These are phyloP conservation scores for Strigamia transsilvanica DNA, from an alignment of 2,888 invertebrate species.

Conservation along the genomic window DNA sequence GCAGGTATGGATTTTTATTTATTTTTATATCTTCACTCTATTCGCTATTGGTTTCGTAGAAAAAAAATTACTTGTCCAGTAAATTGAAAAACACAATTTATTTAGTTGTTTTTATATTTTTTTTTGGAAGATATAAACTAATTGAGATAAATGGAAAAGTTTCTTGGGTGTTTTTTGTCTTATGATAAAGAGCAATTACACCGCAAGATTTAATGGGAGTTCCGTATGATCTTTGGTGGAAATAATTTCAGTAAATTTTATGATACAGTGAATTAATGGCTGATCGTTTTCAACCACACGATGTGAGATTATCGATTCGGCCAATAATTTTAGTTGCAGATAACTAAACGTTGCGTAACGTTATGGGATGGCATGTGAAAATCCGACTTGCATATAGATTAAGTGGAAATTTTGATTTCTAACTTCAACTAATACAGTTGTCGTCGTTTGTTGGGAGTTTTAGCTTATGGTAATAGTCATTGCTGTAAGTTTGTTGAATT, in stretches of 20 bases:
- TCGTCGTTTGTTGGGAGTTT: no score
- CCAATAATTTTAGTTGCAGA: no score
- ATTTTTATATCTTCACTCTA: not conserved
- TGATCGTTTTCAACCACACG: no score
- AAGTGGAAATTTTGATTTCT: no score
- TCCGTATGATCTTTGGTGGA: not conserved
- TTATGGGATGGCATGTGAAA: no score
- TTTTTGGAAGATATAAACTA: no score
- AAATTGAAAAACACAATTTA: not conserved
- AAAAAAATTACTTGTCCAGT: not conserved
- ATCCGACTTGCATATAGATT: no score
- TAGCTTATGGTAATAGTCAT: not conserved
- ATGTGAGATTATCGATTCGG: no score
- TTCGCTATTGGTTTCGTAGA: not conserved
- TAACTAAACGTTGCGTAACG: no score
- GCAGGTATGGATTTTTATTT: slow-evolving; percentile 51
- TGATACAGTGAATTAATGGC: not conserved
- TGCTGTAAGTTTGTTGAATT: not conserved
- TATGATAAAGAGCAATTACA: not conserved
- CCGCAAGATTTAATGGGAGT: not conserved
- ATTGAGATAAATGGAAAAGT: not conserved
- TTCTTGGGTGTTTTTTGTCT: not conserved
- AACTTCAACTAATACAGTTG: no score
- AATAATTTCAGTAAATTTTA: not conserved
- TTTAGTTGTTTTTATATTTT: not conserved